Percentiles rank a stretch among this genome's conserved stretches.
phyloP scores from a whole-genome alignment of 2,888 invertebrate genomes.

The Oligia latruncula region DNA sequence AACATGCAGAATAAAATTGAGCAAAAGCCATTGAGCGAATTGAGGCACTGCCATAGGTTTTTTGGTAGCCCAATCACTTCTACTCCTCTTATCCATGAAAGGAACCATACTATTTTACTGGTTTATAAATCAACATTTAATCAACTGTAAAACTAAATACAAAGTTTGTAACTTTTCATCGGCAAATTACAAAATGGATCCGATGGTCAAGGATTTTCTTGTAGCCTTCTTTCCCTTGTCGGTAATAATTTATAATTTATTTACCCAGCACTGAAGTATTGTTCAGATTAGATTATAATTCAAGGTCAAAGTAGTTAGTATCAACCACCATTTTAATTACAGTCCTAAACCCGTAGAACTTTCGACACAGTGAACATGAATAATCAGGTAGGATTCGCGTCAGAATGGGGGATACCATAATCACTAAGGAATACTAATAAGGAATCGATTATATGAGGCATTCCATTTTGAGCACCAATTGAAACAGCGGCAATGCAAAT shows the following conservation, averaged over 20 bases:
- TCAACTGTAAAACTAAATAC: background rate
- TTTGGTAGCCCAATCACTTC: background rate
- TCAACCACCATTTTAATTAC: slow-evolving; percentile 44
- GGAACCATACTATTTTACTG: background rate
- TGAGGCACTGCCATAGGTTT: background rate
- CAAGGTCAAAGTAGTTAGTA: slow-evolving; percentile 30
- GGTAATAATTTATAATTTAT: background rate
- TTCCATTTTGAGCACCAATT: background rate
- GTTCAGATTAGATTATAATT: slow-evolving; percentile 28
- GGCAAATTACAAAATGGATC: slow-evolving; percentile 5
- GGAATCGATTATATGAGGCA: background rate
- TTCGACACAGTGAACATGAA: slow-evolving; percentile 42
- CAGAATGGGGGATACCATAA: slow-evolving; percentile 1
- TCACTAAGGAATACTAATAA: background rate
- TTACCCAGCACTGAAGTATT: background rate
- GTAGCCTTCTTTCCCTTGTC: background rate
- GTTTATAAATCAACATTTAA: background rate
- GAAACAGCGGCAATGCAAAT: background rate
- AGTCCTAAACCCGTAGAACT: slow-evolving; percentile 32
- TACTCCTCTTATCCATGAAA: background rate
- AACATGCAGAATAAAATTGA: background rate
- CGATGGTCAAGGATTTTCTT: background rate
- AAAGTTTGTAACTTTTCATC: background rate
- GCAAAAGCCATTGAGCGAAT: background rate
- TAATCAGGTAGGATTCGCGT: slow-evolving; percentile 10